These are phyloP conservation scores for Cervus canadensis DNA, from an alignment of 2,113 vertebrate genomes.

Conservation along the genomic window DNA sequence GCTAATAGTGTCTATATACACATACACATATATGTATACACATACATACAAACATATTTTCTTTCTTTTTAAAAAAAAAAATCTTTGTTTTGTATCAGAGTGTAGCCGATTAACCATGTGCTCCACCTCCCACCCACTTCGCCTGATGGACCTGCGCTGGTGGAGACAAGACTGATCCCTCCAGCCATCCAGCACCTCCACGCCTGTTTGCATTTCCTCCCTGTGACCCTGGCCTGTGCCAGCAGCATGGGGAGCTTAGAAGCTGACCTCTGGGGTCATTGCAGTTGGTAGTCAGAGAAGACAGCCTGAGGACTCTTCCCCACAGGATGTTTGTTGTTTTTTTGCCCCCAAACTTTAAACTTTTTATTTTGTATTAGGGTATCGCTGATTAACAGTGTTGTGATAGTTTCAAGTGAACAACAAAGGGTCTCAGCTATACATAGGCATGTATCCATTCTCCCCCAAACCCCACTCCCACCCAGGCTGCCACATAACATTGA, in stretches of 20 bases:
- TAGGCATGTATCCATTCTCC: neutral
- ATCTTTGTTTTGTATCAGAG: neutral
- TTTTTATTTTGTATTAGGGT: neutral
- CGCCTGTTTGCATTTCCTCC: neutral
- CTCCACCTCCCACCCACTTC: neutral
- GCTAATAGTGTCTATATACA: neutral
- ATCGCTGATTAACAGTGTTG: neutral
- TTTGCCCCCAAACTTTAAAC: neutral
- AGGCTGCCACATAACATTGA: neutral
- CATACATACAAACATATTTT: neutral
- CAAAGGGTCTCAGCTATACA: neutral
- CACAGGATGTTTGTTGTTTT: neutral
- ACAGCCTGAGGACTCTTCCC: neutral
- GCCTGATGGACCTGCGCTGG: neutral
- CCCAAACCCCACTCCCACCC: neutral
- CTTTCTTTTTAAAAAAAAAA: neutral
- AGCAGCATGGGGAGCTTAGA: neutral
- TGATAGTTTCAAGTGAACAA: neutral
- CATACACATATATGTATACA: neutral
- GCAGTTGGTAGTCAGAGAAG: neutral
- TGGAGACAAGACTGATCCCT: neutral
- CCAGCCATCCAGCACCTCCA: neutral
- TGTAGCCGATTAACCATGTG: neutral
- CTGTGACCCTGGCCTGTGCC: neutral
- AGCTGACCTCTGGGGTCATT: neutral